Percentiles rank a stretch among this genome's conserved stretches.
These are phyloP conservation scores for Caenorhabditis doughertyi DNA, from an alignment of 2,888 invertebrate genomes.

Conservation along the genomic window DNA sequence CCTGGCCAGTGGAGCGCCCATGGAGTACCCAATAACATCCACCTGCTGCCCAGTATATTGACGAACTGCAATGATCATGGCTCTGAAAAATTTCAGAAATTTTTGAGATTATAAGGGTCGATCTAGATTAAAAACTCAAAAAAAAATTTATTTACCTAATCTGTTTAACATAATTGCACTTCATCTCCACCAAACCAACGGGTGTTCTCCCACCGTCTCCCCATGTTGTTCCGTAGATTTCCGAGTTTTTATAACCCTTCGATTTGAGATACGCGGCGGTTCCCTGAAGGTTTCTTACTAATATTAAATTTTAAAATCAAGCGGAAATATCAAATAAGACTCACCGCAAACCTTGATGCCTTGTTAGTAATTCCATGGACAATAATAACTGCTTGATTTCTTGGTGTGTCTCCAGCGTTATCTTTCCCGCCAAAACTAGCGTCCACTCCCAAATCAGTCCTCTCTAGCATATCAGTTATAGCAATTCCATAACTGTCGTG, in stretches of 20 bases:
- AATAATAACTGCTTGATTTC: constrained; percentile 78
- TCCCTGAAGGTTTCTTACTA: constrained; percentile 63
- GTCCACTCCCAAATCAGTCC: constrained; percentile 79
- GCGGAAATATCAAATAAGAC: neutral
- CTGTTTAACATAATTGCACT: constrained; percentile 81
- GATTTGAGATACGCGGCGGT: constrained; percentile 71
- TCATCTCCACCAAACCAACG: constrained; percentile 81
- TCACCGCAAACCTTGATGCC: constrained; percentile 66
- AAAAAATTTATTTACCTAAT: constrained; percentile 71
- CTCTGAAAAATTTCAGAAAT: constrained; percentile 64
- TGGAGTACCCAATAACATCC: constrained; percentile 81
- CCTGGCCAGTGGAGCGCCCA: constrained; percentile 82
- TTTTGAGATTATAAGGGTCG: neutral
- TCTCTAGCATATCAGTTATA: constrained; percentile 76
- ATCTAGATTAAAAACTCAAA: neutral
- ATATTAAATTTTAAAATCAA: neutral
- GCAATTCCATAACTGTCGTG: constrained; percentile 78
- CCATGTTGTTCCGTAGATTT: constrained; percentile 82
- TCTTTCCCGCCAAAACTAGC: constrained; percentile 78
- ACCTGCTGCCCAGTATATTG: constrained; percentile 81
- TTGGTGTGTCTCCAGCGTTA: constrained; percentile 9
- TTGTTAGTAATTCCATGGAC: constrained; percentile 82
- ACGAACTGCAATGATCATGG: constrained; percentile 81
- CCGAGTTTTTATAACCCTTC: constrained; percentile 76
- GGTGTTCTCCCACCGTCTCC: constrained; percentile 81